These are phyloP conservation scores for Thymelicus sylvestris DNA, from an alignment of 2,888 invertebrate species.

Conservation along the genomic window DNA sequence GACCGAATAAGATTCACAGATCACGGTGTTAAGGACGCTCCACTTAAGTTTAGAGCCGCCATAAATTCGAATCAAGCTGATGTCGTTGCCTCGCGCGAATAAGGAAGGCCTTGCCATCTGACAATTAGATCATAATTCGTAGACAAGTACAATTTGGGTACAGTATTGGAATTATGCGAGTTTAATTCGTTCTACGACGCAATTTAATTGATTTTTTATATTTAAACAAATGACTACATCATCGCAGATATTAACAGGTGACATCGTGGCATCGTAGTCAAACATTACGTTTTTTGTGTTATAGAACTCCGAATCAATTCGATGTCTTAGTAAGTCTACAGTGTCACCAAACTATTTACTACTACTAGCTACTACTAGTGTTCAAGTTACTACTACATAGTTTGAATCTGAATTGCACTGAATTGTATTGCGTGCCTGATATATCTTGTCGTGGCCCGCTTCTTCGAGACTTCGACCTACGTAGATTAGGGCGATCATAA, in stretches of 20 bases:
- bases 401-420: too few relatives aligned
- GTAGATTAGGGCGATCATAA: too few relatives aligned
- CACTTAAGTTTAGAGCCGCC: constrained; percentile 52
- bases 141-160: constrained; percentile 15
- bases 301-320: too few relatives aligned
- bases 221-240: constrained; percentile 18
- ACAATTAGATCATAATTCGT: constrained; percentile 29
- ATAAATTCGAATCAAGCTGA: constrained; percentile 60
- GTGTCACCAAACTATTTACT: too few relatives aligned
- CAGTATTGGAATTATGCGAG: constrained; percentile 17
- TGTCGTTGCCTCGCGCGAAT: constrained; percentile 39
- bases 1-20: constrained; percentile 24
- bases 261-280: neutral
- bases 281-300: neutral
- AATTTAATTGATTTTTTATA: constrained; percentile 9
- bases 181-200: constrained; percentile 13
- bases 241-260: neutral
- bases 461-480: too few relatives aligned
- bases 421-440: too few relatives aligned
- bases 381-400: too few relatives aligned
- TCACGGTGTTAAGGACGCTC: constrained; percentile 53
- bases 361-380: too few relatives aligned
- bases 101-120: constrained; percentile 21
- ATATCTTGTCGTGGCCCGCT: too few relatives aligned
- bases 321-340: too few relatives aligned